These are phyloP conservation scores for Epizoanthus rinbou DNA, from an alignment of 92 coral and sea anemone species.

Conservation along the genomic window DNA sequence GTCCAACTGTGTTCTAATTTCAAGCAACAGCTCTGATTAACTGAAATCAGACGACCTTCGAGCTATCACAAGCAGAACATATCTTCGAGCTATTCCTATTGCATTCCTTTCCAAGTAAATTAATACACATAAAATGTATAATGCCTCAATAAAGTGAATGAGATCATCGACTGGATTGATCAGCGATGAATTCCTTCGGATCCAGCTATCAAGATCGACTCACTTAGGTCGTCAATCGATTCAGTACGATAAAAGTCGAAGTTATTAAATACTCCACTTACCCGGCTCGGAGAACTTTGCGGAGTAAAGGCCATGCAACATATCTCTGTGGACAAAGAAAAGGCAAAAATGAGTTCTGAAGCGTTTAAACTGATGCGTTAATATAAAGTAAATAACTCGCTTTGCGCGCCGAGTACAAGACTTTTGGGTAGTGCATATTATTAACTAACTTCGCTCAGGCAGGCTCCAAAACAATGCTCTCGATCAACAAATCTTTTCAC, in stretches of 20 bases:
- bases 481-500: conserved; percentile 54
- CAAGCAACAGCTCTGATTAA: neutral
- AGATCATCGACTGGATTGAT: neutral
- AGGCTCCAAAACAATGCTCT: conserved; percentile 35
- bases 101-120: neutral
- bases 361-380: conserved; percentile 24
- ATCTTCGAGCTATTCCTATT: neutral
- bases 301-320: conserved; percentile 96
- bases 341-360: conserved; percentile 17
- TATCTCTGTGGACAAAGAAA: conserved; percentile 65
- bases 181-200: conserved; percentile 32
- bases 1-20: neutral
- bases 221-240: neutral
- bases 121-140: neutral
- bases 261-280: conserved; percentile 42
- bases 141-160: neutral
- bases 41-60: neutral
- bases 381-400: conserved; percentile 27
- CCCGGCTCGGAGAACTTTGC: conserved; percentile 88
- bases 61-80: neutral
- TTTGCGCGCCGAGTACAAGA: conserved; percentile 28
- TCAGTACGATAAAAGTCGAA: neutral
- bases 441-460: conserved; percentile 7
- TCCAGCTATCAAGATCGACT: conserved; percentile 12
- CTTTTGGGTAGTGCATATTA: conserved; percentile 25